Evolutionary conservation across 1,140 invertebrate species (phyloP).

Genomic region (Chrysomallon squamiferum): DNA sequence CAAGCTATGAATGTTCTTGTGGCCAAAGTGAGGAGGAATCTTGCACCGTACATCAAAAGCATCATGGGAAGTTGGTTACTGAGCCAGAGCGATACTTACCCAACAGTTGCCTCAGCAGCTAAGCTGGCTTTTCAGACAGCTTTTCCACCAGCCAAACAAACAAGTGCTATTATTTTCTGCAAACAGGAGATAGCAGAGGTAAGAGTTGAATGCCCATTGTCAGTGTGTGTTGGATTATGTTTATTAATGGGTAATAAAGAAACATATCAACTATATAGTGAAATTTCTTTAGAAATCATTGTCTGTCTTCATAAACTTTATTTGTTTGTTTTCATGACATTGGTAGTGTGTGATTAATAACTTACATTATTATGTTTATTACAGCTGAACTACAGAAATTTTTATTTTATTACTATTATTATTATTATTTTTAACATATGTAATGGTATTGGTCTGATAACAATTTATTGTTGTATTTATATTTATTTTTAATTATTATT

Average conservation of each 20-base stretch:
- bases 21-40: conserved; percentile 72
- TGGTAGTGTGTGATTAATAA: conserved; percentile 4
- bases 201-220: too few relatives aligned
- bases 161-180: conserved; percentile 78
- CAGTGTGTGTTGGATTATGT: too few relatives aligned
- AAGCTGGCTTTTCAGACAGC: conserved; percentile 72
- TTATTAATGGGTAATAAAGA: too few relatives aligned
- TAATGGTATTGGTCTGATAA: too few relatives aligned
- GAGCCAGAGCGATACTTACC: conserved; percentile 81
- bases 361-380: too few relatives aligned
- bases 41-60: conserved; percentile 80
- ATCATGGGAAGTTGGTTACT: conserved; percentile 72
- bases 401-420: too few relatives aligned
- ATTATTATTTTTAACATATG: too few relatives aligned
- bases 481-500: too few relatives aligned
- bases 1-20: conserved; percentile 72
- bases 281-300: not conserved
- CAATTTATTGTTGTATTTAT: too few relatives aligned
- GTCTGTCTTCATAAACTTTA: not conserved
- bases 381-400: too few relatives aligned
- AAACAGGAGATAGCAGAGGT: conserved; percentile 76
- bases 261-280: too few relatives aligned
- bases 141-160: conserved; percentile 75
- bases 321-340: not conserved
- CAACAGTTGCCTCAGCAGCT: conserved; percentile 79